Percentiles rank a stretch among this genome's conserved stretches.
phyloP scores from a whole-genome alignment of 2,797 vertebrate species.

The Botia kubotai region DNA sequence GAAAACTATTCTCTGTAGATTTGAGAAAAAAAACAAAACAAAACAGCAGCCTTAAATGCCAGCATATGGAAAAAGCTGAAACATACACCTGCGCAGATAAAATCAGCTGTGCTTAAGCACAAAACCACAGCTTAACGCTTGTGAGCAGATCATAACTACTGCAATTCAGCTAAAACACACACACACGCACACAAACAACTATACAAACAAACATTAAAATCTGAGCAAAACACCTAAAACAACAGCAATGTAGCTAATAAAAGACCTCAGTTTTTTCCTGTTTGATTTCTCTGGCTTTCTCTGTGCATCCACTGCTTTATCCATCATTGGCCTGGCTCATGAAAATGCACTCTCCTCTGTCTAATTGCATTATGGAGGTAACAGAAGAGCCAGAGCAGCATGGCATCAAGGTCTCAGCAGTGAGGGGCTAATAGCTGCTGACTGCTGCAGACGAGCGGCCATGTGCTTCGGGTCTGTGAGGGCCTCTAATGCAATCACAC shows the following conservation, averaged over 20 bases:
- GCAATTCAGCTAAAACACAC: constrained; percentile 15
- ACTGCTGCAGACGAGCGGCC: constrained; percentile 53
- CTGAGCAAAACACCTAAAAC: constrained; percentile 6
- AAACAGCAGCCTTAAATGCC: constrained; percentile 52
- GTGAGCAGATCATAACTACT: constrained; percentile 42
- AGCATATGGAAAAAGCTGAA: constrained; percentile 51
- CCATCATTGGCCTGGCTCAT: constrained; percentile 51
- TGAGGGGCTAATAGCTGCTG: constrained; percentile 66
- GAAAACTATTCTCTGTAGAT: constrained; percentile 15
- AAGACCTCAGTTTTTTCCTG: constrained; percentile 46
- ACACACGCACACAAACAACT: not conserved
- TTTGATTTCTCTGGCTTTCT: constrained; percentile 48
- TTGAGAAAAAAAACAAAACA: constrained; percentile 21
- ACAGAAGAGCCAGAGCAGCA: constrained; percentile 66
- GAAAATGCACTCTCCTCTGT: constrained; percentile 62
- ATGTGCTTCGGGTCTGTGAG: constrained; percentile 16
- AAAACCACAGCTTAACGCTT: constrained; percentile 52
- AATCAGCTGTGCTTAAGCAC: constrained; percentile 51
- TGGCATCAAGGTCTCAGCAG: constrained; percentile 64
- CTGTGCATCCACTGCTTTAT: constrained; percentile 50
- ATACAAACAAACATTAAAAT: constrained; percentile 3
- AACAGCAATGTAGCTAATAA: constrained; percentile 40
- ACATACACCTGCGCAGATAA: constrained; percentile 59
- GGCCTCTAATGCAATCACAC: constrained; percentile 71
- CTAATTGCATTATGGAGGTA: constrained; percentile 79